These are phyloP conservation scores for Myanophis thanlyinensis DNA, from an alignment of 2,113 vertebrate genomes.

Conservation along the genomic window DNA sequence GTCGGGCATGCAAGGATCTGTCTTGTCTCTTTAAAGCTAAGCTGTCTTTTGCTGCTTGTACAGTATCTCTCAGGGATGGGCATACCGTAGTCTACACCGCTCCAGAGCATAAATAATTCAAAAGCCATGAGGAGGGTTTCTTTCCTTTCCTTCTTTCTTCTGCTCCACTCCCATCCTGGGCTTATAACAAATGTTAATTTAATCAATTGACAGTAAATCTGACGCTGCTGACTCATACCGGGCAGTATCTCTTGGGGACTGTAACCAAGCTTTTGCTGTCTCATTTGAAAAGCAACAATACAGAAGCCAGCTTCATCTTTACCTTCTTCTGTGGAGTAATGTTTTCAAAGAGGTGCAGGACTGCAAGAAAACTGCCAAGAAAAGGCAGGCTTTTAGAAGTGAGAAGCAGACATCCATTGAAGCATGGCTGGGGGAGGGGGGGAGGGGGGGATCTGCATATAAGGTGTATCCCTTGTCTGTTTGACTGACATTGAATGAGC, in stretches of 20 bases:
- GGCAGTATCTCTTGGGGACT: constrained; percentile 75
- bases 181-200: constrained; percentile 97
- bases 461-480: background rate
- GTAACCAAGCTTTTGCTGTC: constrained; percentile 75
- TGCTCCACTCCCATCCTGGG: constrained; percentile 56
- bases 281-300: constrained; percentile 71
- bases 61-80: constrained; percentile 41
- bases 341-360: background rate
- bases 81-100: constrained; percentile 53
- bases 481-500: background rate
- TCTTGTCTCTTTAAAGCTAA: constrained; percentile 22
- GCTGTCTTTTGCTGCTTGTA: constrained; percentile 29
- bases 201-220: constrained; percentile 96
- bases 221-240: constrained; percentile 90
- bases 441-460: background rate
- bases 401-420: background rate
- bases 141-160: constrained; percentile 35
- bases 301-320: constrained; percentile 42
- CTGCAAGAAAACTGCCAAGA: background rate
- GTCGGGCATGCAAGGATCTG: constrained; percentile 20
- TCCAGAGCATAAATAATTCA: constrained; percentile 79
- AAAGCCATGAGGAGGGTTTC: constrained; percentile 67
- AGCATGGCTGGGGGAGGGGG: background rate
- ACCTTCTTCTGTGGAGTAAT: constrained; percentile 46
- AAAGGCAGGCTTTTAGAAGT: background rate